Percentiles rank a stretch among this genome's conserved stretches.
phyloP scores from a whole-genome alignment of 2,888 invertebrate genomes.

The Kryphioiulus occultus region DNA sequence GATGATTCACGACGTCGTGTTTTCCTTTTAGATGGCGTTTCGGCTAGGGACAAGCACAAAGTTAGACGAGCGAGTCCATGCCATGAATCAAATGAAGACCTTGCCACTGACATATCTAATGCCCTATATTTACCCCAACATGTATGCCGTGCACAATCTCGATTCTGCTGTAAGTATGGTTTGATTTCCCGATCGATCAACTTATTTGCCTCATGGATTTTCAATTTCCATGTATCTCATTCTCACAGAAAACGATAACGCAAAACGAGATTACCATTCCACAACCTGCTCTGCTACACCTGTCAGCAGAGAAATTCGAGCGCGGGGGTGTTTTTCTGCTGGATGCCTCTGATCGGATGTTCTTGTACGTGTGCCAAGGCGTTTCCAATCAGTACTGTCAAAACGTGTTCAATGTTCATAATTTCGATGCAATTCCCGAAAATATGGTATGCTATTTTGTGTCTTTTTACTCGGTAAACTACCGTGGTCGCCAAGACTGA shows the following conservation, averaged over 20 bases:
- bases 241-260: slow-evolving; percentile 59
- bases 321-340: slow-evolving; percentile 86
- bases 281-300: slow-evolving; percentile 79
- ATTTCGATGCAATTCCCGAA: slow-evolving; percentile 77
- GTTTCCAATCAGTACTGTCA: slow-evolving; percentile 77
- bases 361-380: slow-evolving; percentile 83
- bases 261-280: slow-evolving; percentile 61
- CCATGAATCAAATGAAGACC: slow-evolving; percentile 93
- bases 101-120: slow-evolving; percentile 81
- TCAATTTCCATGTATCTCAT: slow-evolving; percentile 25
- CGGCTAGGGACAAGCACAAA: slow-evolving; percentile 85
- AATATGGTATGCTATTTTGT: slow-evolving; percentile 62
- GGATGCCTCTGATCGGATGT: slow-evolving; percentile 83
- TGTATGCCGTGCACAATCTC: slow-evolving; percentile 85
- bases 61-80: slow-evolving; percentile 90
- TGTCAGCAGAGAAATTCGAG: slow-evolving; percentile 78
- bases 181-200: not conserved
- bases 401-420: slow-evolving; percentile 78
- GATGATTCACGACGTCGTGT: not conserved
- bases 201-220: not conserved
- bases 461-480: not conserved
- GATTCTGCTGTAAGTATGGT: slow-evolving; percentile 60
- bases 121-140: slow-evolving; percentile 87
- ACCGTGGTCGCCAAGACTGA: not conserved
- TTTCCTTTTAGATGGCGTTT: slow-evolving; percentile 77